These are phyloP conservation scores for Pelecanus crispus DNA, from an alignment of 2,113 vertebrate species.

Conservation along the genomic window DNA sequence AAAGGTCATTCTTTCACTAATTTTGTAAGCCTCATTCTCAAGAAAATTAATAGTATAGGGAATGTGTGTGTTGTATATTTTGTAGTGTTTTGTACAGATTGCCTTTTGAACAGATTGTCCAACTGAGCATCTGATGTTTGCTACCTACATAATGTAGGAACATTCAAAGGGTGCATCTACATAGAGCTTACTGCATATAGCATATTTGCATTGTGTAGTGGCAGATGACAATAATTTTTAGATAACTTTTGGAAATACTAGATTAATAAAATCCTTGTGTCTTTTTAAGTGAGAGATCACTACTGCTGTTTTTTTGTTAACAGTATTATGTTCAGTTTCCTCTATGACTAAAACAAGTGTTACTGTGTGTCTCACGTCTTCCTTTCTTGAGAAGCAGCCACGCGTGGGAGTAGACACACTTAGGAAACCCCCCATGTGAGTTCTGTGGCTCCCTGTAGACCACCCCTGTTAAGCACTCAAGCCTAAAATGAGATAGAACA, in stretches of 20 bases:
- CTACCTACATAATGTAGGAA: not conserved
- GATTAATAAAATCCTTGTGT: not conserved
- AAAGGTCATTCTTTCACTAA: not conserved
- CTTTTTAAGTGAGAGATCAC: not conserved
- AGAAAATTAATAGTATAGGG: not conserved
- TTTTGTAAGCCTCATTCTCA: not conserved
- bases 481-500: not conserved
- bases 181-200: not conserved
- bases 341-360: conserved; percentile 28
- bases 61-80: not conserved
- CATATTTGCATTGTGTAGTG: not conserved
- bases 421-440: not conserved
- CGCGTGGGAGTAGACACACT: not conserved
- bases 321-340: conserved; percentile 5
- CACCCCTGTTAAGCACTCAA: not conserved
- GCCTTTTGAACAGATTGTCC: not conserved
- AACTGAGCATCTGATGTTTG: not conserved
- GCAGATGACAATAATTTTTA: not conserved
- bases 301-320: not conserved
- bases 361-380: conserved; percentile 1
- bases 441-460: not conserved
- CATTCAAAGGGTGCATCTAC: not conserved
- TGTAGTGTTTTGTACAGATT: not conserved
- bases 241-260: not conserved
- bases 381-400: conserved; percentile 43